phyloP scores from a whole-genome alignment of 2,797 vertebrate species.

The Mormyrops attenuatus region DNA sequence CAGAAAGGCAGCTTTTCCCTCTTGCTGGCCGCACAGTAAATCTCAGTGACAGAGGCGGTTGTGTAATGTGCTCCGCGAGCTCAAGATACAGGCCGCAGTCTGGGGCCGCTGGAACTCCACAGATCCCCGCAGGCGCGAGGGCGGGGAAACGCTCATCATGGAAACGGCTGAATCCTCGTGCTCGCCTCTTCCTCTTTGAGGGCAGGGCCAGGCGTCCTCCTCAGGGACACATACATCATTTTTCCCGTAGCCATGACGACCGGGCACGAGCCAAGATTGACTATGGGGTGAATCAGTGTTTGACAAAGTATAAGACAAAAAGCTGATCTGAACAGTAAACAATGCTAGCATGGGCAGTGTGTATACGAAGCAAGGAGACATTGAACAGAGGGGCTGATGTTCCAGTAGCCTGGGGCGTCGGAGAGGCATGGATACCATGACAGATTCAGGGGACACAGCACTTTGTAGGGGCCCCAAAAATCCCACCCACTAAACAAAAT shows the following conservation, averaged over 20 bases:
- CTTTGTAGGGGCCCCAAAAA: not conserved
- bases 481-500: not conserved
- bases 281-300: not conserved
- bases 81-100: constrained; percentile 14
- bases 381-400: not conserved
- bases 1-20: constrained; percentile 30
- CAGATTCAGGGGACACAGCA: not conserved
- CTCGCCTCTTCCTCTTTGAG: not conserved
- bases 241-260: constrained; percentile 7
- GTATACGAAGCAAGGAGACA: not conserved
- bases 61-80: constrained; percentile 28
- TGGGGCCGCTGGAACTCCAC: not conserved
- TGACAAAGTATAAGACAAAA: constrained; percentile 1
- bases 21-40: constrained; percentile 41
- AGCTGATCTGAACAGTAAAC: not conserved
- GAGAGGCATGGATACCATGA: not conserved
- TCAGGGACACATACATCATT: not conserved
- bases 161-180: not conserved
- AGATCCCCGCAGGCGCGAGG: not conserved
- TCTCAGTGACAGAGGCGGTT: constrained; percentile 42
- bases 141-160: not conserved
- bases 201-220: not conserved
- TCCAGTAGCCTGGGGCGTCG: not conserved
- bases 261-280: not conserved
- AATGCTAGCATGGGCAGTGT: not conserved